Conservation (phyloP, 2,888 invertebrate genomes). For the Eulithis prunata region DNA sequence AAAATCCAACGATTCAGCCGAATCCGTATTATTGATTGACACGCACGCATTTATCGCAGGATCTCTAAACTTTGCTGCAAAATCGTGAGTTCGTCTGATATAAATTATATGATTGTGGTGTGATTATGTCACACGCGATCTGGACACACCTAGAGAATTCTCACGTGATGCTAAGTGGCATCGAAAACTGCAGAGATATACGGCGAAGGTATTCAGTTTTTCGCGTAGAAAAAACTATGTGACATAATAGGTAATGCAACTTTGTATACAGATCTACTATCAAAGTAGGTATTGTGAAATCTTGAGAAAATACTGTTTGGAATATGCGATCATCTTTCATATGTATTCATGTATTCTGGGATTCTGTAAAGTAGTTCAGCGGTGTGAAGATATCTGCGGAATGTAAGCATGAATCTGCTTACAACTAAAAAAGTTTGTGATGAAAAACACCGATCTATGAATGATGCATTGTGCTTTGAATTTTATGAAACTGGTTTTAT, state of each 20-base stretch:
- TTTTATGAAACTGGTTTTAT: no score
- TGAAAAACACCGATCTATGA: background rate
- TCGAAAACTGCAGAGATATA: no score
- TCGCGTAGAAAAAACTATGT: no score
- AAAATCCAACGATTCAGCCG: no score
- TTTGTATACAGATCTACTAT: background rate
- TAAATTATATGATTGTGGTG: constrained; percentile 11
- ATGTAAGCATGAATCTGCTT: constrained; percentile 23
- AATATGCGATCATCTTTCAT: constrained; percentile 32
- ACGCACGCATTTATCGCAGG: constrained; percentile 5
- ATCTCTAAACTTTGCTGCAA: constrained; percentile 9
- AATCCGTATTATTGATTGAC: constrained; percentile 1
- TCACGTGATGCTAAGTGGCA: no score
- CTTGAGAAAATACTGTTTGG: constrained; percentile 29
- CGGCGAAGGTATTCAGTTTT: no score
- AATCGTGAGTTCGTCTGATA: constrained; percentile 13
- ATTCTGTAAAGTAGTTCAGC: constrained; percentile 23
- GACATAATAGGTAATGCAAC: no score
- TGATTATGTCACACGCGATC: constrained; percentile 9
- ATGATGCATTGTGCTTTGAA: background rate
- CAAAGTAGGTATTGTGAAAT: constrained; percentile 22
- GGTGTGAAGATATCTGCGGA: constrained; percentile 18
- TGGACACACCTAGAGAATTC: constrained; percentile 6
- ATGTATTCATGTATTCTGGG: constrained; percentile 34
- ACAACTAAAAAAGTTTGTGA: constrained; percentile 6